Conservation (phyloP, 2,797 vertebrate genomes). For the Gymnocypris eckloni region DNA sequence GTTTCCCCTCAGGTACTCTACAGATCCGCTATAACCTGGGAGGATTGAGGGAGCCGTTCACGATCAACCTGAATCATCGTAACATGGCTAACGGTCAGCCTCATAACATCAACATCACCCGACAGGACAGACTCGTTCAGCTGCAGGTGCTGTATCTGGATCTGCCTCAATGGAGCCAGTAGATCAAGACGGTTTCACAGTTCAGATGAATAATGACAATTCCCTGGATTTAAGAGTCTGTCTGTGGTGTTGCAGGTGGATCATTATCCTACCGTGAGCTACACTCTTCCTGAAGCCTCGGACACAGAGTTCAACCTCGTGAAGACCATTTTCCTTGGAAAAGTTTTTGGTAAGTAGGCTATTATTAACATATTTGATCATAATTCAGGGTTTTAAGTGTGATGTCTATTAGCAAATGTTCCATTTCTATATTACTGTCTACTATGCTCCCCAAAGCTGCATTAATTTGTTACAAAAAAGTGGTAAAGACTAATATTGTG, state of each 20-base stretch:
- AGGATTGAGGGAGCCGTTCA: slow-evolving; percentile 85
- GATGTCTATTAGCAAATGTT: neutral
- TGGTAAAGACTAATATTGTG: neutral
- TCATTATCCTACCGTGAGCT: slow-evolving; percentile 88
- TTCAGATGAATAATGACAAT: neutral
- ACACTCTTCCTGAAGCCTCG: slow-evolving; percentile 84
- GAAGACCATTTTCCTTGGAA: slow-evolving; percentile 95
- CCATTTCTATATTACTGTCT: neutral
- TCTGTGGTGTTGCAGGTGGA: slow-evolving; percentile 81
- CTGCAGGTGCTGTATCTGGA: slow-evolving; percentile 82
- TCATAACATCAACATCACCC: slow-evolving; percentile 89
- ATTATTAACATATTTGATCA: neutral
- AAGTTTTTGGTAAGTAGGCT: slow-evolving; percentile 89
- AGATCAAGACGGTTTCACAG: neutral
- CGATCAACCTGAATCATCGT: slow-evolving; percentile 87
- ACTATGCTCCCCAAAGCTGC: neutral
- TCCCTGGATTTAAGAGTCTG: neutral
- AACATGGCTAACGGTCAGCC: slow-evolving; percentile 96
- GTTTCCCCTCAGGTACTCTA: slow-evolving; percentile 82
- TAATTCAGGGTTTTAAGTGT: slow-evolving; percentile 12
- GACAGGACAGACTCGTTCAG: slow-evolving; percentile 77
- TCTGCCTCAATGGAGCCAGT: neutral
- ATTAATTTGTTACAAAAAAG: neutral
- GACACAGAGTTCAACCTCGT: slow-evolving; percentile 89
- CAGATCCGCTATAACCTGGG: slow-evolving; percentile 94